Base-by-base conservation (phyloP, 2,888 invertebrate species). In the Aromia moschata region DNA sequence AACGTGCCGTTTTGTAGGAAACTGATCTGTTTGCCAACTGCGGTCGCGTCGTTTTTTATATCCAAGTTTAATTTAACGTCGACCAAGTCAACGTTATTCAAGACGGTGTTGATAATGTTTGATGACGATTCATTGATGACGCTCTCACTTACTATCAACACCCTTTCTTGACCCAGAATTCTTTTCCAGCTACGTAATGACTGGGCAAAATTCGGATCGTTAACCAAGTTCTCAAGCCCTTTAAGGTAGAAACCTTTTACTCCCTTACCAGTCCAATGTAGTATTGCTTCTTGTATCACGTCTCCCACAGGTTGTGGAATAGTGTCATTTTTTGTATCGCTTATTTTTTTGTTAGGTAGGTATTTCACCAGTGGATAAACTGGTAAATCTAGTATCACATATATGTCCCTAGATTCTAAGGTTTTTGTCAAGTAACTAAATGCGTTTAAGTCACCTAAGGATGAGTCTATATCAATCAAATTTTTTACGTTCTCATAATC, bases 221-320 rank as follows among this genome's bases (percentile, higher is more conserved):
- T 81, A 2, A 85, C 82, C 72, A 88, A 86, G 59, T 86, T 79
- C 72, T 92, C 90, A 15, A 94, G 78, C 7, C 91, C 91, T 78
- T 93, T 93, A 4, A 96, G 81, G 76, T 94, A 93, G 79, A 97
- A 94, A 0, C 96, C 97, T 79, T 96, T 93, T 1, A 96, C 90
- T 4, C 91, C 92, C 62, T 87, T 83, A n/a, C 84, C 81, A 16
- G 87, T 75, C 93, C 93, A 94, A 72, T 85, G 86, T 16, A 82
- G 77, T 11, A 93, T 77, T 0, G 88, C 87, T 25, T 83, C 80
- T 61, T 88, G 84, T 45, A 91, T 84, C 1, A 81, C 65, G 65
- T 84, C 82, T 25, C 55, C 49, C 0, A 51, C 45, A 4, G 60
- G 54, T n/a, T 62, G 60, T n/a, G 44, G 37, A 14, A 40, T 53